phyloP scores from a whole-genome alignment of 2,888 invertebrate genomes.

The Dusona sp. region DNA sequence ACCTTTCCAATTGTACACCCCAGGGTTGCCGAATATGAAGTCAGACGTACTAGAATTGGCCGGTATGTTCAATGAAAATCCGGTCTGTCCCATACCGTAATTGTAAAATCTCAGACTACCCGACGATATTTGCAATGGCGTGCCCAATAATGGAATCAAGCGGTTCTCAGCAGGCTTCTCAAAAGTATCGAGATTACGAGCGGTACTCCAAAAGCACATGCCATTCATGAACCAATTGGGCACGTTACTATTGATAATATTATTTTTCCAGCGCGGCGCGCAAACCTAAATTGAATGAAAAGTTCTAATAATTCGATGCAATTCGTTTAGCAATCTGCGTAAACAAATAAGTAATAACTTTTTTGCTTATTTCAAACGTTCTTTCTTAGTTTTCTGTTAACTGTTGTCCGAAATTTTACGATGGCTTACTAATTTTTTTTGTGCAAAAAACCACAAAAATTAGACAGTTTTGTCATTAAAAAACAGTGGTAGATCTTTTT shows the following conservation, averaged over 20 bases:
- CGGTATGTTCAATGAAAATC: constrained; percentile 76
- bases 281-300: constrained; percentile 80
- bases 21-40: constrained; percentile 81
- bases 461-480: too few relatives aligned
- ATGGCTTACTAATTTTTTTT: too few relatives aligned
- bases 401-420: too few relatives aligned
- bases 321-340: neutral
- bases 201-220: constrained; percentile 77
- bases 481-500: too few relatives aligned
- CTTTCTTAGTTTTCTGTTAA: too few relatives aligned
- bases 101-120: constrained; percentile 63
- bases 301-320: neutral
- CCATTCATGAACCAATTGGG: constrained; percentile 75
- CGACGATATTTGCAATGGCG: constrained; percentile 32
- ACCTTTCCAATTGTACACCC: constrained; percentile 80
- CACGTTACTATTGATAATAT: constrained; percentile 40
- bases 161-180: constrained; percentile 42
- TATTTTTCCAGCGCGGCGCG: constrained; percentile 82
- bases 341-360: too few relatives aligned
- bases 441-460: too few relatives aligned
- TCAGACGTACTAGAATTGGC: constrained; percentile 56
- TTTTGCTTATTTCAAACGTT: too few relatives aligned
- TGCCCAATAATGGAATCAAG: constrained; percentile 54
- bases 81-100: constrained; percentile 75
- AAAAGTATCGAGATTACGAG: constrained; percentile 59